Evolutionary conservation across 2,113 vertebrate species (phyloP).

Genomic region (Bucco capensis): DNA sequence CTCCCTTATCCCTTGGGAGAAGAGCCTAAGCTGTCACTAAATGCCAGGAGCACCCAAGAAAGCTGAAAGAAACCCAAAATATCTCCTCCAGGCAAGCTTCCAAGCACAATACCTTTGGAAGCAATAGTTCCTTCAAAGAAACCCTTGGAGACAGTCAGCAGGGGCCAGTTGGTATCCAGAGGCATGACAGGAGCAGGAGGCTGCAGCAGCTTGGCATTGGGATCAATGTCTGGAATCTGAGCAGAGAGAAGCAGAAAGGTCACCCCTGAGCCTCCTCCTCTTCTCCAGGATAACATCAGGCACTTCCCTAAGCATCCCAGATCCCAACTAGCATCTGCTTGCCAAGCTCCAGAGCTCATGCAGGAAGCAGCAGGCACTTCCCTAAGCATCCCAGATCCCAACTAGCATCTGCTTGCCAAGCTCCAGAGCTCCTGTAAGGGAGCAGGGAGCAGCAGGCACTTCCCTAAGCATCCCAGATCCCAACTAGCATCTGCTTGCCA

Average conservation of each 20-base stretch:
- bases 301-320: too few relatives aligned
- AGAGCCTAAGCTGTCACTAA: not conserved
- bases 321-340: too few relatives aligned
- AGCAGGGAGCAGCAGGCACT: too few relatives aligned
- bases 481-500: too few relatives aligned
- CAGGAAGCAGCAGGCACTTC: too few relatives aligned
- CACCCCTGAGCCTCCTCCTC: too few relatives aligned
- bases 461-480: too few relatives aligned
- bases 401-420: too few relatives aligned
- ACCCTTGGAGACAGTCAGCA: slow-evolving; percentile 93
- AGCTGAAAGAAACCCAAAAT: not conserved
- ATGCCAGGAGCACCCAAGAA: not conserved
- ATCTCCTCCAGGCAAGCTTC: not conserved
- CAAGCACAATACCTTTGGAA: slow-evolving; percentile 78
- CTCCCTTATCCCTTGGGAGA: not conserved
- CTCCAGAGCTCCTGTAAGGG: too few relatives aligned
- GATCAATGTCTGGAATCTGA: slow-evolving; percentile 91
- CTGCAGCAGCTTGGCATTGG: slow-evolving; percentile 88
- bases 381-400: too few relatives aligned
- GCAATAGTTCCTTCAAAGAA: slow-evolving; percentile 94
- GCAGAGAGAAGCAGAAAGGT: not conserved
- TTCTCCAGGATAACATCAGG: too few relatives aligned
- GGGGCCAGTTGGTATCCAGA: slow-evolving; percentile 96
- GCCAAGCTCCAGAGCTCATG: too few relatives aligned
- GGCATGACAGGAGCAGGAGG: slow-evolving; percentile 95